These are phyloP conservation scores for Cyaniris semiargus DNA, from an alignment of 2,888 invertebrate species.

Conservation along the genomic window DNA sequence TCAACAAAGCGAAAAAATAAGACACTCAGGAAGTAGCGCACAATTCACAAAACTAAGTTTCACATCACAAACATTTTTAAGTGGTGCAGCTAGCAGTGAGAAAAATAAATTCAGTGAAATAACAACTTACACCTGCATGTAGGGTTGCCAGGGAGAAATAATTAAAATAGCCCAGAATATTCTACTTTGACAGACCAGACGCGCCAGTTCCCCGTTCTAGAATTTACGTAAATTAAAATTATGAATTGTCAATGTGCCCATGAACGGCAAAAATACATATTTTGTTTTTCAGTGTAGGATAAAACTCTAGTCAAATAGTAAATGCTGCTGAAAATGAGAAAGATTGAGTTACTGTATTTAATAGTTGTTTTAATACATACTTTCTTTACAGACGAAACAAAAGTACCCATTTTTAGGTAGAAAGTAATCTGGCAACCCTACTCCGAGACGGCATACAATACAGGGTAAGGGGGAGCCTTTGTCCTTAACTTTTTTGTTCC, in stretches of 20 bases:
- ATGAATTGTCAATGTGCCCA: too few relatives aligned
- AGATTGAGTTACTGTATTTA: not conserved
- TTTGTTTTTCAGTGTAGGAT: too few relatives aligned
- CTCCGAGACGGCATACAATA: conserved; percentile 54
- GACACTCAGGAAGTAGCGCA: not conserved
- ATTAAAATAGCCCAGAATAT: not conserved
- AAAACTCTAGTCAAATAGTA: too few relatives aligned
- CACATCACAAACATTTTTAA: conserved; percentile 17
- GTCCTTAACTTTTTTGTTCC: conserved; percentile 49
- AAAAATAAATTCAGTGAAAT: conserved; percentile 48
- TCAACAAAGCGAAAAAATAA: conserved; percentile 10
- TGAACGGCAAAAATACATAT: too few relatives aligned
- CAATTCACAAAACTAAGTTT: conserved; percentile 10
- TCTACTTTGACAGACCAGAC: too few relatives aligned
- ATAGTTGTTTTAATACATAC: not conserved
- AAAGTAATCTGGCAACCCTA: not conserved
- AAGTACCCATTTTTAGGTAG: not conserved
- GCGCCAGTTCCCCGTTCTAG: not conserved
- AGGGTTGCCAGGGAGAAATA: not conserved
- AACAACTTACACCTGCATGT: conserved; percentile 72
- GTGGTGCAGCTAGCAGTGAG: conserved; percentile 17
- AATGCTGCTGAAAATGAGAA: too few relatives aligned
- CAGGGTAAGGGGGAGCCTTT: conserved; percentile 71
- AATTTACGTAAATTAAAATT: not conserved
- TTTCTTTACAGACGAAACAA: not conserved